phyloP scores from a whole-genome alignment of 2,113 vertebrate genomes.

The Lepisosteus oculatus region DNA sequence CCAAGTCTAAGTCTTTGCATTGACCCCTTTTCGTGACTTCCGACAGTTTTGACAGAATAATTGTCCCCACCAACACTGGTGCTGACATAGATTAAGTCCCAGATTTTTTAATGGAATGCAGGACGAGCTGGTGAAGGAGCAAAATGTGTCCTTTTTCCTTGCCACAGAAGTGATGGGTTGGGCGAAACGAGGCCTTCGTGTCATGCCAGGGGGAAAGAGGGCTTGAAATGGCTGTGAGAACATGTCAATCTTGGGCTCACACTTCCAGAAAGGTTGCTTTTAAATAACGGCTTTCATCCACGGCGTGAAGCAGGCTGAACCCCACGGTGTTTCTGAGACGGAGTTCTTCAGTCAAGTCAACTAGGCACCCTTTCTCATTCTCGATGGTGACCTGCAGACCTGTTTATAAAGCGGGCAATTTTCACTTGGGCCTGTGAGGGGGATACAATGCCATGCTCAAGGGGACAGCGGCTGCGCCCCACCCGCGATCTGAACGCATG shows the following conservation, averaged over 20 bases:
- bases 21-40: conserved; percentile 35
- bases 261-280: neutral
- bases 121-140: neutral
- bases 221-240: neutral
- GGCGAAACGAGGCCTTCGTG: too few relatives aligned
- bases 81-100: conserved; percentile 41
- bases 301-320: too few relatives aligned
- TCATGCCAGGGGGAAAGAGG: neutral
- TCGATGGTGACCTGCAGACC: too few relatives aligned
- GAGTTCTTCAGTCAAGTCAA: too few relatives aligned
- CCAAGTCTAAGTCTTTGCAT: conserved; percentile 43
- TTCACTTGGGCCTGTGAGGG: too few relatives aligned
- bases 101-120: conserved; percentile 23
- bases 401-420: too few relatives aligned
- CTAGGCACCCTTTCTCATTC: too few relatives aligned
- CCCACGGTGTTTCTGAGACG: too few relatives aligned
- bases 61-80: neutral
- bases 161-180: neutral
- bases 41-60: conserved; percentile 37
- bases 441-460: too few relatives aligned
- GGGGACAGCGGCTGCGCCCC: too few relatives aligned
- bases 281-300: too few relatives aligned
- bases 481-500: too few relatives aligned
- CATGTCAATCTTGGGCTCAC: neutral
- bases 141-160: conserved; percentile 1